Percentiles rank a stretch among this genome's conserved stretches.
Conservation (phyloP, 1,140 invertebrate species). For the Macrobrachium rosenbergii region DNA sequence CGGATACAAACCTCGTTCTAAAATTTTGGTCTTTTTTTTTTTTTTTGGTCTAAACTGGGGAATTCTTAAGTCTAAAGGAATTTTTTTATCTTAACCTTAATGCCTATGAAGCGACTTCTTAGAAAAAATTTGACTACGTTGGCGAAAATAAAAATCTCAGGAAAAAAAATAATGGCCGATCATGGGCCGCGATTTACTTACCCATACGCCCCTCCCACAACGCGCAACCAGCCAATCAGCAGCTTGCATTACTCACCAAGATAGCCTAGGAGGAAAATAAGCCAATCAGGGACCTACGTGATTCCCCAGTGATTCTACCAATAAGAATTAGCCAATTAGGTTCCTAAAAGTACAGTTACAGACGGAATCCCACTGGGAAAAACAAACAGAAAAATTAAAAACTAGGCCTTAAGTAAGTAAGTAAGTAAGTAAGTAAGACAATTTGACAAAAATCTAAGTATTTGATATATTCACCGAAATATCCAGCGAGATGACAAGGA, state of each 20-base stretch:
- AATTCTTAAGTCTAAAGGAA: too few relatives aligned
- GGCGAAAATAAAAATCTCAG: slow-evolving; percentile 4
- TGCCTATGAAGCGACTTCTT: too few relatives aligned
- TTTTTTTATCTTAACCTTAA: too few relatives aligned
- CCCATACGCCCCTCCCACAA: not conserved
- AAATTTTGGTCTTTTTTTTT: slow-evolving; percentile 2
- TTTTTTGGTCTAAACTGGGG: too few relatives aligned
- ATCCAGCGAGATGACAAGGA: slow-evolving; percentile 18
- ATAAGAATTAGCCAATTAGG: slow-evolving; percentile 51
- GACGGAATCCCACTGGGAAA: slow-evolving; percentile 9
- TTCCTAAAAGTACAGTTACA: slow-evolving; percentile 9
- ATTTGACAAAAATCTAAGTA: slow-evolving; percentile 15
- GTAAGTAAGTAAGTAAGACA: not conserved
- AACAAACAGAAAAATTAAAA: slow-evolving; percentile 5
- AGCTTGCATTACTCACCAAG: slow-evolving; percentile 61
- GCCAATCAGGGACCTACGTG: slow-evolving; percentile 54
- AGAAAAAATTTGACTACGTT: not conserved
- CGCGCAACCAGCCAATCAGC: slow-evolving; percentile 35
- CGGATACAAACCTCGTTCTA: slow-evolving; percentile 18
- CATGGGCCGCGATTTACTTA: slow-evolving; percentile 13
- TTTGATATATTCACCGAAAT: slow-evolving; percentile 32
- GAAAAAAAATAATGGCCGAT: slow-evolving; percentile 41
- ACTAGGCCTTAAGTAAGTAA: not conserved
- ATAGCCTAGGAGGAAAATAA: slow-evolving; percentile 60
- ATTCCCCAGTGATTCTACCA: slow-evolving; percentile 29